These are phyloP conservation scores for Epinotia bilunana DNA, from an alignment of 2,888 invertebrate species.

Conservation along the genomic window DNA sequence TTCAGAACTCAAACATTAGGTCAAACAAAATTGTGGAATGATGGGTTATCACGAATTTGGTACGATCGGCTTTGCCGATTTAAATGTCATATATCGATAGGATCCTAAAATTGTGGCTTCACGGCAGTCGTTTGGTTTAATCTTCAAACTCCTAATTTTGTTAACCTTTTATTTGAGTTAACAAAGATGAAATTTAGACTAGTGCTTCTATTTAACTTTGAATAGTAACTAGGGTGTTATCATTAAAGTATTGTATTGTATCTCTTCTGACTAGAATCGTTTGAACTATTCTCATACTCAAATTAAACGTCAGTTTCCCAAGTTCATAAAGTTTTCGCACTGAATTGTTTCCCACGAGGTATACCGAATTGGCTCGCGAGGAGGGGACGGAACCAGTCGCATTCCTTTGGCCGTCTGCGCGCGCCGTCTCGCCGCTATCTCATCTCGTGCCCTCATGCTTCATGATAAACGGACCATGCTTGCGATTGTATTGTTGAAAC, in stretches of 20 bases:
- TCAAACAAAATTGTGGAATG: no score
- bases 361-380: constrained; percentile 48
- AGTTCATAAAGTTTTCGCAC: constrained; percentile 12
- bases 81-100: neutral
- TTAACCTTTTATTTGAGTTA: neutral
- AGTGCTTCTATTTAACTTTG: no score
- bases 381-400: constrained; percentile 59
- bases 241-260: no score
- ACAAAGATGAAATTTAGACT: neutral
- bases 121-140: no score
- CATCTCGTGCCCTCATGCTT: constrained; percentile 24
- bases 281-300: neutral
- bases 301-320: neutral
- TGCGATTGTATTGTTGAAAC: constrained; percentile 14
- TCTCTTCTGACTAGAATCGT: neutral
- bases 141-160: neutral
- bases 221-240: no score
- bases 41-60: no score
- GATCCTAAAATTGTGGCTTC: neutral
- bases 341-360: constrained; percentile 58
- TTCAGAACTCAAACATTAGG: no score
- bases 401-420: constrained; percentile 53
- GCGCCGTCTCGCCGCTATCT: constrained; percentile 38
- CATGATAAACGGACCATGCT: constrained; percentile 48
- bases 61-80: neutral